phyloP scores from a whole-genome alignment of 2,113 vertebrate species.

The Chascanopsetta lugubris region DNA sequence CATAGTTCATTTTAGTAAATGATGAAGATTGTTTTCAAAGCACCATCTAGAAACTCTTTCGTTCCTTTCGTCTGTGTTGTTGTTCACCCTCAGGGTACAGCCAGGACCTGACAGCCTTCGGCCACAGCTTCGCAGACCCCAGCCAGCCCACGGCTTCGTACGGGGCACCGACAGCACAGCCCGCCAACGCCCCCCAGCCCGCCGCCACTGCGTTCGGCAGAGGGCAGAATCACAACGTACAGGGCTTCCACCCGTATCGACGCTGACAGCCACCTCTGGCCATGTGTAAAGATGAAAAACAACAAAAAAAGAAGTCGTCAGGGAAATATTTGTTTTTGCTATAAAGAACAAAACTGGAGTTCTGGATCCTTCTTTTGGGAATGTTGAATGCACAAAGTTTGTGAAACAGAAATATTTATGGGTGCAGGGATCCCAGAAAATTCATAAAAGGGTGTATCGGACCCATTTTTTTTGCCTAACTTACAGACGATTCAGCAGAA shows the following conservation, averaged over 20 bases:
- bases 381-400: slow-evolving; percentile 68
- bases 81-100: slow-evolving; percentile 87
- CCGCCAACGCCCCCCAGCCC: slow-evolving; percentile 86
- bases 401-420: slow-evolving; percentile 67
- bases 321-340: slow-evolving; percentile 83
- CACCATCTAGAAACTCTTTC: too few species aligned
- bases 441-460: slow-evolving; percentile 71
- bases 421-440: slow-evolving; percentile 78
- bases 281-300: slow-evolving; percentile 70
- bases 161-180: slow-evolving; percentile 89
- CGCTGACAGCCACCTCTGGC: slow-evolving; percentile 82
- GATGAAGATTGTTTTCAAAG: too few species aligned
- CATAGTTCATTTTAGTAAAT: too few species aligned
- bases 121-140: slow-evolving; percentile 95
- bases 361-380: slow-evolving; percentile 69
- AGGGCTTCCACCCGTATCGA: slow-evolving; percentile 98
- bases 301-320: slow-evolving; percentile 76
- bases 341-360: slow-evolving; percentile 74
- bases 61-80: not conserved
- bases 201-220: slow-evolving; percentile 90
- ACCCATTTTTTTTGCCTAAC: slow-evolving; percentile 66
- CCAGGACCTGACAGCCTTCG: slow-evolving; percentile 96
- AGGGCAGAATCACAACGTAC: slow-evolving; percentile 98
- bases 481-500: slow-evolving; percentile 70
- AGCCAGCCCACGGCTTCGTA: slow-evolving; percentile 91